A percentile compares a stretch with the other conserved stretches of the same genome.
Evolutionary conservation across 2,888 invertebrate species (phyloP).

Genomic region (Nowickia ferox): DNA sequence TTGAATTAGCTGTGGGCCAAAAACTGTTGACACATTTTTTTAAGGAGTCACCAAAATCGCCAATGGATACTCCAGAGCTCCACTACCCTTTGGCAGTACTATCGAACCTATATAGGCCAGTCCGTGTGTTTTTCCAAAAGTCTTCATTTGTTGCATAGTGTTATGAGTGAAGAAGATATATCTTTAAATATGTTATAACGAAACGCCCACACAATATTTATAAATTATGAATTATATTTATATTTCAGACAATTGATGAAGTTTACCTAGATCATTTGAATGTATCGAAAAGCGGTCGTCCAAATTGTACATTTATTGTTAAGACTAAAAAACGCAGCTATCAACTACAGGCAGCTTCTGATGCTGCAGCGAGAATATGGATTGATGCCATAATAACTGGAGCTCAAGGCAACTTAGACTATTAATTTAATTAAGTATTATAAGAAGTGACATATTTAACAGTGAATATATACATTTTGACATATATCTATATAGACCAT

Average conservation of each 20-base stretch:
- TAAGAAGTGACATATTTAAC: constrained; percentile 17
- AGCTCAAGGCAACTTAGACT: constrained; percentile 83
- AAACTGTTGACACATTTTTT: too few species aligned
- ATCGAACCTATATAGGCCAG: too few species aligned
- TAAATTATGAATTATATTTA: background rate
- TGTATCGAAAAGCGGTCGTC: constrained; percentile 94
- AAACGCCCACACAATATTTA: background rate
- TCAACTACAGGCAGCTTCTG: constrained; percentile 95
- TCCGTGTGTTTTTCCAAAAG: too few species aligned
- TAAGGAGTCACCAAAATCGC: too few species aligned
- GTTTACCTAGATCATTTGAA: constrained; percentile 98
- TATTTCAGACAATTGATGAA: constrained; percentile 94
- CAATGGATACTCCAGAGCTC: too few species aligned
- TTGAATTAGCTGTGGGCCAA: too few species aligned
- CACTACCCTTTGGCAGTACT: too few species aligned
- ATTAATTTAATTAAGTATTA: constrained; percentile 74
- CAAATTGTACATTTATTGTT: constrained; percentile 96
- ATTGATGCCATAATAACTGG: constrained; percentile 88
- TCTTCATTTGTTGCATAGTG: too few species aligned
- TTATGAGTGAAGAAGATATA: too few species aligned
- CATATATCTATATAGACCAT: constrained; percentile 33
- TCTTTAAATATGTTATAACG: background rate
- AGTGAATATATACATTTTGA: background rate
- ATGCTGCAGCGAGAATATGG: constrained; percentile 98
- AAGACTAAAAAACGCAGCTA: constrained; percentile 95